Percentiles rank a stretch among this genome's conserved stretches.
Evolutionary conservation across 2,888 invertebrate genomes (phyloP).

Genomic region (Sepioteuthis lessoniana): DNA sequence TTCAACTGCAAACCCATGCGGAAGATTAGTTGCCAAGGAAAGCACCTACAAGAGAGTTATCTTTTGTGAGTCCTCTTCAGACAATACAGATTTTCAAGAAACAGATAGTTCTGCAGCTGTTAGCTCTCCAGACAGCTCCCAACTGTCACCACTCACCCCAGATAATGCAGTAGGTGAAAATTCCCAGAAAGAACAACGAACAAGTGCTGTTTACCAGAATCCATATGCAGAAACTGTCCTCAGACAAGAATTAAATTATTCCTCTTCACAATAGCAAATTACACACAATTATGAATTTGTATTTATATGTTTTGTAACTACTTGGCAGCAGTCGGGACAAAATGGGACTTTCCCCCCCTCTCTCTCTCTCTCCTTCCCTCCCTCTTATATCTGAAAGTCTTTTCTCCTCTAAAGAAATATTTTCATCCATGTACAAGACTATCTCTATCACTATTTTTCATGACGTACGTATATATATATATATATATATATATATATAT

Average conservation of each 20-base stretch:
- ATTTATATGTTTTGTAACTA: slow-evolving; percentile 5
- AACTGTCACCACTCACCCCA: slow-evolving; percentile 40
- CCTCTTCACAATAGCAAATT: slow-evolving; percentile 38
- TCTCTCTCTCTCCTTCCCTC: too few relatives aligned
- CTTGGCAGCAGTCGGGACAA: slow-evolving; percentile 14
- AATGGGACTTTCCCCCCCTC: neutral
- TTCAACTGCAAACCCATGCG: neutral
- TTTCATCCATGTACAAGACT: neutral
- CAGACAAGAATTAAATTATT: neutral
- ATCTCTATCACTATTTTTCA: neutral
- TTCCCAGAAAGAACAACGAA: slow-evolving; percentile 47
- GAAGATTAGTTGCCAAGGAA: neutral
- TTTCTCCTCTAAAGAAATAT: neutral
- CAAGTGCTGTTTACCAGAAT: slow-evolving; percentile 46
- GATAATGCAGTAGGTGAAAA: neutral
- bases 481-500: too few relatives aligned
- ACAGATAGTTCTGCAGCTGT: slow-evolving; percentile 42
- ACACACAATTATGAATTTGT: neutral
- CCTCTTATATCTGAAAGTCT: too few relatives aligned
- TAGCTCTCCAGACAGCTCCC: slow-evolving; percentile 48
- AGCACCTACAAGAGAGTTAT: neutral
- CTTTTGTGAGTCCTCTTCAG: slow-evolving; percentile 47
- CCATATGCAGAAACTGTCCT: slow-evolving; percentile 45
- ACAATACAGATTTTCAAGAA: slow-evolving; percentile 46
- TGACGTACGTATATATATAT: too few relatives aligned